These are phyloP conservation scores for Drosophila triauraria DNA, from an alignment of 1,140 invertebrate species.

Conservation along the genomic window DNA sequence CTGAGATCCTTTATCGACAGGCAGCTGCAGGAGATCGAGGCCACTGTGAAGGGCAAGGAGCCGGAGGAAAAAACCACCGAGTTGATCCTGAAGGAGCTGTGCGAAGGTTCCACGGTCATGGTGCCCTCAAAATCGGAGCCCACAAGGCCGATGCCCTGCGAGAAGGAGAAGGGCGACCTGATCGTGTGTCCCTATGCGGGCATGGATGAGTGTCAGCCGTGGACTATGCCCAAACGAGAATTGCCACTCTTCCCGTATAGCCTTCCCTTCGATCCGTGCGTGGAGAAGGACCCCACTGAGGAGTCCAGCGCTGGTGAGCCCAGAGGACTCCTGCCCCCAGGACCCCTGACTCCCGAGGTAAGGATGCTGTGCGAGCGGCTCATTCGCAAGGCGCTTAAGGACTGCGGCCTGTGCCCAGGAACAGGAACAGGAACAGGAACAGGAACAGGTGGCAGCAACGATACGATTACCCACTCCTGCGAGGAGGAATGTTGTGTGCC, in stretches of 20 bases:
- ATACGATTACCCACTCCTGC: background rate
- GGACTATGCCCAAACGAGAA: background rate
- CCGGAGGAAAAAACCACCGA: background rate
- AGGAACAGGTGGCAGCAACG: background rate
- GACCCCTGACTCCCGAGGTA: constrained; percentile 19
- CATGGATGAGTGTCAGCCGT: constrained; percentile 10
- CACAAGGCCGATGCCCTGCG: background rate
- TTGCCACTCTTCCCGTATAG: constrained; percentile 1
- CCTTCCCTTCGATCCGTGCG: constrained; percentile 9
- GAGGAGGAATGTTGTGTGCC: background rate
- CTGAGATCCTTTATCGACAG: constrained; percentile 11
- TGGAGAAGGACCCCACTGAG: background rate
- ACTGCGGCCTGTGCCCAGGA: constrained; percentile 20
- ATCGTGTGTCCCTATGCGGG: constrained; percentile 4
- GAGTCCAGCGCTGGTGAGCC: background rate
- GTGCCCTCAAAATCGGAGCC: background rate
- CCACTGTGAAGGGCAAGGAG: background rate
- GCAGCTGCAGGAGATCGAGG: constrained; percentile 9
- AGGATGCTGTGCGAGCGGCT: constrained; percentile 32
- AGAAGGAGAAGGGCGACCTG: background rate
- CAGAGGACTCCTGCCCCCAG: constrained; percentile 1
- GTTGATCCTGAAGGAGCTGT: constrained; percentile 10
- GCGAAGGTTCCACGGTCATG: background rate
- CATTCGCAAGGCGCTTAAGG: constrained; percentile 31
- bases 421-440: too few relatives aligned